Evolutionary conservation across 2,797 vertebrate genomes (phyloP).

Genomic region (Scyliorhinus canicula): DNA sequence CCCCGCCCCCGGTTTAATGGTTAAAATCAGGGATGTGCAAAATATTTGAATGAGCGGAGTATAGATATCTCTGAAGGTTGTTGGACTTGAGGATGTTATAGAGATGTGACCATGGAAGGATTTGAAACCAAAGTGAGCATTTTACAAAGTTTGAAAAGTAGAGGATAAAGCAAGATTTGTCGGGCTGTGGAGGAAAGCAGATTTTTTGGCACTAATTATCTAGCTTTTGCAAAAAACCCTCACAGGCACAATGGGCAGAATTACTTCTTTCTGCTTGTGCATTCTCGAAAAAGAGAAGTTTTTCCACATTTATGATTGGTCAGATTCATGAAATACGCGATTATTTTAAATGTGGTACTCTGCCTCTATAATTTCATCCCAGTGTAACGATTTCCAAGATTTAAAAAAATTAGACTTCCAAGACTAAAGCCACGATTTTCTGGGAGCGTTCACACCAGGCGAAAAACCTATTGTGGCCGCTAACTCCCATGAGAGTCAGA

Average conservation of each 20-base stretch:
- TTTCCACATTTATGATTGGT: neutral
- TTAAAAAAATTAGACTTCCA: no score
- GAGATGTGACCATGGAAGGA: neutral
- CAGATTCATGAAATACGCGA: neutral
- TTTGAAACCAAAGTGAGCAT: neutral
- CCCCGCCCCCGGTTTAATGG: no score
- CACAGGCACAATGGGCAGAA: no score
- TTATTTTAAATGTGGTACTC: neutral
- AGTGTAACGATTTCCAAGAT: neutral
- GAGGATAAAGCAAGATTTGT: neutral
- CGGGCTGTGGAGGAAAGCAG: neutral
- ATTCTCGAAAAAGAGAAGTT: no score
- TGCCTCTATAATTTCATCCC: neutral
- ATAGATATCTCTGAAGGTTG: neutral
- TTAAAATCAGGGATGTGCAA: no score
- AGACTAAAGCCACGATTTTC: no score
- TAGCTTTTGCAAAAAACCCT: neutral
- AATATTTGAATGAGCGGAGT: neutral
- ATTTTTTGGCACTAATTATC: neutral
- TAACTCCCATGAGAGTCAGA: no score
- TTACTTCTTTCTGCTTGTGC: neutral
- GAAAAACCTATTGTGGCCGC: no score
- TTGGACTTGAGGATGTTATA: neutral
- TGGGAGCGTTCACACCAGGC: no score
- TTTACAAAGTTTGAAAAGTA: neutral